Evolutionary conservation across 2,113 vertebrate genomes (phyloP).

Genomic region (Hydrochoerus hydrochaeris): DNA sequence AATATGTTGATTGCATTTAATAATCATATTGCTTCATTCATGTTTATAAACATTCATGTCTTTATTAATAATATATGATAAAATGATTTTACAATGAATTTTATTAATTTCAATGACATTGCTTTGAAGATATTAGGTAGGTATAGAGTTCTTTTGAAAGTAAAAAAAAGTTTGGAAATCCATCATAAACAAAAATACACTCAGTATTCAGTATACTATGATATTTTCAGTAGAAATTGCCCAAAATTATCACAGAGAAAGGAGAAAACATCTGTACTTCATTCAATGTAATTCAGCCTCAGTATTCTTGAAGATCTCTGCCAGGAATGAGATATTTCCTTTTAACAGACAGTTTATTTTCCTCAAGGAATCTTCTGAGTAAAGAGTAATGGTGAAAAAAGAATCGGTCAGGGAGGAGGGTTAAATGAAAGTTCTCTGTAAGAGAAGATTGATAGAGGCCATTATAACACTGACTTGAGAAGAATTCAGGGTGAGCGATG

Average conservation of each 20-base stretch:
- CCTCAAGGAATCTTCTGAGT: not conserved
- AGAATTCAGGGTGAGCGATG: not conserved
- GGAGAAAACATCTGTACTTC: not conserved
- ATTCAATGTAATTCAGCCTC: not conserved
- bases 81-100: not conserved
- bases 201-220: not conserved
- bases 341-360: slow-evolving; percentile 46
- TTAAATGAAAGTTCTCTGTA: slow-evolving; percentile 31
- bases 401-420: not conserved
- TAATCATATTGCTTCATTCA: not conserved
- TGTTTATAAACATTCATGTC: not conserved
- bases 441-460: slow-evolving; percentile 36
- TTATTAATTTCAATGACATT: not conserved
- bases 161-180: not conserved
- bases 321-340: slow-evolving; percentile 25
- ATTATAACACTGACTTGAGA: slow-evolving; percentile 35
- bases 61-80: not conserved
- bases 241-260: not conserved
- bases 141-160: not conserved
- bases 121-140: not conserved
- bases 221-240: not conserved
- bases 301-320: not conserved
- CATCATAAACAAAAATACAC: not conserved
- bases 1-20: not conserved
- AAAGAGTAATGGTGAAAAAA: slow-evolving; percentile 18